These are phyloP conservation scores for Limenitis camilla DNA, from an alignment of 2,888 invertebrate species.

Conservation along the genomic window DNA sequence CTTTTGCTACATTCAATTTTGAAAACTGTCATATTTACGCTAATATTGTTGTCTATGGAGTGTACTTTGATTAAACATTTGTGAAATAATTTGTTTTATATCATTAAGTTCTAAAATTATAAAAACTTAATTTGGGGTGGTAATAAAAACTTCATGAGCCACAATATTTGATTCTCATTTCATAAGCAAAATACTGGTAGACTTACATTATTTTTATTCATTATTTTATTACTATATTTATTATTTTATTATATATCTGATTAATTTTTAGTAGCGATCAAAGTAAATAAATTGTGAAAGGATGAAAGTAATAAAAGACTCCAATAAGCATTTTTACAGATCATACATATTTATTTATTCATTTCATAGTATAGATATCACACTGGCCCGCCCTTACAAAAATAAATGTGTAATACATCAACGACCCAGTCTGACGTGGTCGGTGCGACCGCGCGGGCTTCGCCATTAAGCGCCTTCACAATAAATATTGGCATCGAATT, in stretches of 20 bases:
- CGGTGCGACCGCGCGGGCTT: conserved; percentile 52
- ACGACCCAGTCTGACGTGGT: conserved; percentile 57
- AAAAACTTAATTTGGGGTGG: too few relatives aligned
- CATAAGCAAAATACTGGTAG: too few relatives aligned
- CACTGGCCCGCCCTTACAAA: conserved; percentile 76
- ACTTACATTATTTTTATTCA: too few relatives aligned
- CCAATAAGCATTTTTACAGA: conserved; percentile 70
- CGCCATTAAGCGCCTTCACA: conserved; percentile 32
- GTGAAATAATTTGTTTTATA: conserved; percentile 21
- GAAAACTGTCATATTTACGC: conserved; percentile 79
- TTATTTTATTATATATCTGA: too few relatives aligned
- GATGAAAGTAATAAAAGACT: conserved; percentile 26
- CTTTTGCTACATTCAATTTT: conserved; percentile 73
- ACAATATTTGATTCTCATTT: too few relatives aligned
- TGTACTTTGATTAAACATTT: conserved; percentile 78
- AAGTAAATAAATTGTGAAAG: neutral
- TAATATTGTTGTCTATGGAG: conserved; percentile 77
- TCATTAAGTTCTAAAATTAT: too few relatives aligned
- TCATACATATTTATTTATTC: conserved; percentile 75
- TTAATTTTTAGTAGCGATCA: too few relatives aligned
- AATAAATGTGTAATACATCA: conserved; percentile 71
- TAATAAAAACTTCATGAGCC: too few relatives aligned
- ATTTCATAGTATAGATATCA: conserved; percentile 75
- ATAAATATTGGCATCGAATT: conserved; percentile 62
- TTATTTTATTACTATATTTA: too few relatives aligned